Evolutionary conservation across 2,797 vertebrate genomes (phyloP).

Genomic region (Girardinus metallicus): DNA sequence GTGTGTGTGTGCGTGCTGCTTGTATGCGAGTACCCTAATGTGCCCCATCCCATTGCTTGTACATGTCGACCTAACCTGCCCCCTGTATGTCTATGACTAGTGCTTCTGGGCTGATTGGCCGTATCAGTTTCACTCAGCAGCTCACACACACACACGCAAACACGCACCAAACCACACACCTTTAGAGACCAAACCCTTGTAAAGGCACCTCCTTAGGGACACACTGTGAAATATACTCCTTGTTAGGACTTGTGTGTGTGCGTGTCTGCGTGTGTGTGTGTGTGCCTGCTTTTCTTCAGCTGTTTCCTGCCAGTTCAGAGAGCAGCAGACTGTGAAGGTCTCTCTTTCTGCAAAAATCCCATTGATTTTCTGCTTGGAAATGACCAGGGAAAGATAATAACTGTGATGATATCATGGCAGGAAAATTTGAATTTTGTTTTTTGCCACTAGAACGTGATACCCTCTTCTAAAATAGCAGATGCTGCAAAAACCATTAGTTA

Average conservation of each 20-base stretch:
- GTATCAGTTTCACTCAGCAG: constrained; percentile 75
- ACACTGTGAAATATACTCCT: constrained; percentile 73
- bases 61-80: constrained; percentile 68
- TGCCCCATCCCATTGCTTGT: constrained; percentile 59
- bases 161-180: constrained; percentile 58
- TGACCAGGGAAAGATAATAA: constrained; percentile 29
- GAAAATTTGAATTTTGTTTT: constrained; percentile 34
- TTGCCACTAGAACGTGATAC: constrained; percentile 17
- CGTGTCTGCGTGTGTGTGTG: constrained; percentile 40
- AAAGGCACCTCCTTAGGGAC: constrained; percentile 74
- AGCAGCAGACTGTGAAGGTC: constrained; percentile 75
- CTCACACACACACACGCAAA: constrained; percentile 25
- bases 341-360: constrained; percentile 35
- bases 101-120: constrained; percentile 73
- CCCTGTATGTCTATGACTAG: constrained; percentile 62
- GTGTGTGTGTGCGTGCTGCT: constrained; percentile 12
- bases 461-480: background rate
- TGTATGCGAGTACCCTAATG: constrained; percentile 37
- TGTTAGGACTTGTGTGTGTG: constrained; percentile 55
- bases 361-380: constrained; percentile 40
- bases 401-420: constrained; percentile 31
- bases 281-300: constrained; percentile 82
- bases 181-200: constrained; percentile 73
- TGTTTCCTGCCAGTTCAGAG: constrained; percentile 78
- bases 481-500: background rate